These are phyloP conservation scores for Nicator chloris DNA, from an alignment of 2,113 vertebrate species.

Conservation along the genomic window DNA sequence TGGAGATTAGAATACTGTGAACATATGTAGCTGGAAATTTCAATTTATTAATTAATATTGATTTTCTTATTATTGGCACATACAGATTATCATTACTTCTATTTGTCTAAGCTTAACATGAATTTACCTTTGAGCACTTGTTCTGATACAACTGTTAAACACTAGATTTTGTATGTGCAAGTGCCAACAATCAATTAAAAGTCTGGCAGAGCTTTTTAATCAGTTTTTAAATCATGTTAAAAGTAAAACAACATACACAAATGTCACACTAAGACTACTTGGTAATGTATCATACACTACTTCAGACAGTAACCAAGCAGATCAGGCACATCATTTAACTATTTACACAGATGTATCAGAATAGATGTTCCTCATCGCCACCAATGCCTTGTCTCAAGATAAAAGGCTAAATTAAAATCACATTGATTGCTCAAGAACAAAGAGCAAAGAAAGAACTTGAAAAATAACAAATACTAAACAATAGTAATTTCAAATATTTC, in stretches of 20 bases:
- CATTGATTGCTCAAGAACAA: background rate
- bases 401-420: background rate
- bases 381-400: background rate
- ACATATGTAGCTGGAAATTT: background rate
- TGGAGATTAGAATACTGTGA: background rate
- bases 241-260: background rate
- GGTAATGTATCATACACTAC: background rate
- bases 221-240: background rate
- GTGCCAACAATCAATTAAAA: background rate
- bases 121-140: background rate
- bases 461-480: background rate
- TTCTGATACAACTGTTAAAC: background rate
- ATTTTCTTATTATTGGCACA: background rate
- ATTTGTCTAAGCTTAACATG: background rate
- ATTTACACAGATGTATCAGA: background rate
- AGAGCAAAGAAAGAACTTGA: background rate
- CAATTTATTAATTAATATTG: background rate
- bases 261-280: background rate
- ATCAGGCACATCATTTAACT: background rate
- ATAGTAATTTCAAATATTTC: background rate
- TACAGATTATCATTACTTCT: background rate
- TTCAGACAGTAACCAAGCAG: background rate
- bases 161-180: background rate
- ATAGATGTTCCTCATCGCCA: background rate
- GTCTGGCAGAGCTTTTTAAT: background rate